A percentile compares a stretch with the other conserved stretches of the same genome.
Evolutionary conservation across 2,888 invertebrate species (phyloP).

Genomic region (Aphodius sticticus): DNA sequence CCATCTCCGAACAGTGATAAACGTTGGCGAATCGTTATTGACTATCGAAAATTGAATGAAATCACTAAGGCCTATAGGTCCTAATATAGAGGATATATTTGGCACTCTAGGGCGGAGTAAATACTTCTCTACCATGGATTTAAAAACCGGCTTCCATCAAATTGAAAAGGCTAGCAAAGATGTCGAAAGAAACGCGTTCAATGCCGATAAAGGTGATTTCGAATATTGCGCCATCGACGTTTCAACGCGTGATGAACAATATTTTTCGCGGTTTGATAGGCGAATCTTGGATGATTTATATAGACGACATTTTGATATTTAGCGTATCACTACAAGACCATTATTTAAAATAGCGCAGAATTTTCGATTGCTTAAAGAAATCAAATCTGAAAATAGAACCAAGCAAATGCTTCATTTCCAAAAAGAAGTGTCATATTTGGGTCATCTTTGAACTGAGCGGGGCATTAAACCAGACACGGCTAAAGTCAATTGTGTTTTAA

Average conservation of each 20-base stretch:
- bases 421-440: slow-evolving; percentile 26
- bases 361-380: slow-evolving; percentile 9
- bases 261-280: slow-evolving; percentile 46
- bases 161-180: slow-evolving; percentile 46
- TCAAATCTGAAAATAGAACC: slow-evolving; percentile 20
- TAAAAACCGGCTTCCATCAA: slow-evolving; percentile 56
- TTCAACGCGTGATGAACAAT: slow-evolving; percentile 48
- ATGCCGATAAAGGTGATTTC: slow-evolving; percentile 39
- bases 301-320: slow-evolving; percentile 49
- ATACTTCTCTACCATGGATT: slow-evolving; percentile 54
- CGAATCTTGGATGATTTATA: slow-evolving; percentile 23
- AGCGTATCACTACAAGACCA: slow-evolving; percentile 45
- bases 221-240: slow-evolving; percentile 45
- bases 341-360: slow-evolving; percentile 32
- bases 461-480: slow-evolving; percentile 40
- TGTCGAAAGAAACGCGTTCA: slow-evolving; percentile 43
- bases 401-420: slow-evolving; percentile 21
- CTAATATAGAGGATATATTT: slow-evolving; percentile 53
- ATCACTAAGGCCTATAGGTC: slow-evolving; percentile 52
- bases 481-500: slow-evolving; percentile 39
- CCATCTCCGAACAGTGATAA: slow-evolving; percentile 44
- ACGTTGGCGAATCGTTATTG: slow-evolving; percentile 53
- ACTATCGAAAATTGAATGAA: slow-evolving; percentile 55
- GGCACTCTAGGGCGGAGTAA: slow-evolving; percentile 52
- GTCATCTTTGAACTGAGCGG: slow-evolving; percentile 35